Evolutionary conservation across 2,113 vertebrate species (phyloP).

Genomic region (Syrrhaptes paradoxus): DNA sequence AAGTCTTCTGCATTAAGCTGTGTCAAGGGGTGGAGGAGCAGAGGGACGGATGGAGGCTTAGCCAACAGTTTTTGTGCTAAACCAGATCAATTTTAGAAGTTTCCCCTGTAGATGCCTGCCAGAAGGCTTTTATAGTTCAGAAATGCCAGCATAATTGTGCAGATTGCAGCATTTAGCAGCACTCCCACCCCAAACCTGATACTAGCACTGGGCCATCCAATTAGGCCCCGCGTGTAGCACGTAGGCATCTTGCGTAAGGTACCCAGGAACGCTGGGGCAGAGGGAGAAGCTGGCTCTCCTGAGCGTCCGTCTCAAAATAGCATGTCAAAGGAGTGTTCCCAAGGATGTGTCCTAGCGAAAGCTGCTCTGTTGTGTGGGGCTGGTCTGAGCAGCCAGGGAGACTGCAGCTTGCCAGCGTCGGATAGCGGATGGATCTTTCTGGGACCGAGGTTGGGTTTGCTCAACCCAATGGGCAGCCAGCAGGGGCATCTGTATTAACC

Average conservation of each 20-base stretch:
- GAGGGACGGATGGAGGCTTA: background rate
- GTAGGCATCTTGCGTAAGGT: background rate
- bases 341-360: background rate
- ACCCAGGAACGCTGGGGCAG: background rate
- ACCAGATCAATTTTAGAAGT: conserved; percentile 68
- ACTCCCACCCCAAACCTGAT: background rate
- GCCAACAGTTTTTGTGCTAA: conserved; percentile 56
- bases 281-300: background rate
- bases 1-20: conserved; percentile 53
- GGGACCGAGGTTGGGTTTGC: background rate
- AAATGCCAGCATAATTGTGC: conserved; percentile 49
- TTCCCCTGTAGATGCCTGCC: conserved; percentile 21
- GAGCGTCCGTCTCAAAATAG: accelerated
- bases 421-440: background rate
- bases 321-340: accelerated
- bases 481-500: background rate
- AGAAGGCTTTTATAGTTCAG: conserved; percentile 48
- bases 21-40: conserved; percentile 40
- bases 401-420: background rate
- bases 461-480: background rate
- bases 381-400: background rate
- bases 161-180: conserved; percentile 30
- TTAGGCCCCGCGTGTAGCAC: accelerated
- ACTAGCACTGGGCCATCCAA: background rate
- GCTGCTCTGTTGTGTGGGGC: accelerated